phyloP scores from a whole-genome alignment of 2,888 invertebrate genomes.

The Ryuthela nishihirai region DNA sequence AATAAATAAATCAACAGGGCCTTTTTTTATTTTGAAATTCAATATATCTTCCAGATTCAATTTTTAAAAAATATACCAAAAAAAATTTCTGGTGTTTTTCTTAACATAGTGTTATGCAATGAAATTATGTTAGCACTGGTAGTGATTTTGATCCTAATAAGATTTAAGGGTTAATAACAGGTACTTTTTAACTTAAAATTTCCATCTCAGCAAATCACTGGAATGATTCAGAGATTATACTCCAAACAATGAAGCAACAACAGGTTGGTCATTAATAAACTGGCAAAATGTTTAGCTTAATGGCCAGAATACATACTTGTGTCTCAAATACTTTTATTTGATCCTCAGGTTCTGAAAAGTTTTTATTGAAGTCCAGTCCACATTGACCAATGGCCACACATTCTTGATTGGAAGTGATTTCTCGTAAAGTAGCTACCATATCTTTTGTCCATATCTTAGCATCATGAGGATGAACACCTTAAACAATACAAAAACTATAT shows the following conservation, averaged over 20 bases:
- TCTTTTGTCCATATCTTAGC: constrained; percentile 78
- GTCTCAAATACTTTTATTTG: constrained; percentile 83
- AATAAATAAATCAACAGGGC: too few relatives aligned
- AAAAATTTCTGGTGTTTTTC: too few relatives aligned
- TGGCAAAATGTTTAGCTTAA: too few relatives aligned
- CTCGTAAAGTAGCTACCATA: constrained; percentile 59
- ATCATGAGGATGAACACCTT: constrained; percentile 88
- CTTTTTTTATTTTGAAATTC: too few relatives aligned
- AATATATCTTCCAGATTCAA: too few relatives aligned
- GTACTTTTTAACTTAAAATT: too few relatives aligned
- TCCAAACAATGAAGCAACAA: neutral
- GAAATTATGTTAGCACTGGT: too few relatives aligned
- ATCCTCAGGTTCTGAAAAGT: constrained; percentile 84
- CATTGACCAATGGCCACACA: constrained; percentile 93
- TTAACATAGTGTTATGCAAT: too few relatives aligned
- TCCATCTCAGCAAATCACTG: neutral
- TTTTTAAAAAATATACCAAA: too few relatives aligned
- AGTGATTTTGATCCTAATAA: too few relatives aligned
- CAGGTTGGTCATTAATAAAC: too few relatives aligned
- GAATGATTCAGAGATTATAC: neutral
- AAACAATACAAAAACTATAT: constrained; percentile 26
- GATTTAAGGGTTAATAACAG: too few relatives aligned
- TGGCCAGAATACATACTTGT: constrained; percentile 49
- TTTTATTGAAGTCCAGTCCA: constrained; percentile 88
- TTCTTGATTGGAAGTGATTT: constrained; percentile 73